A percentile compares a stretch with the other conserved stretches of the same genome.
Evolutionary conservation across 2,888 invertebrate species (phyloP).

Genomic region (Callimorpha dominula): DNA sequence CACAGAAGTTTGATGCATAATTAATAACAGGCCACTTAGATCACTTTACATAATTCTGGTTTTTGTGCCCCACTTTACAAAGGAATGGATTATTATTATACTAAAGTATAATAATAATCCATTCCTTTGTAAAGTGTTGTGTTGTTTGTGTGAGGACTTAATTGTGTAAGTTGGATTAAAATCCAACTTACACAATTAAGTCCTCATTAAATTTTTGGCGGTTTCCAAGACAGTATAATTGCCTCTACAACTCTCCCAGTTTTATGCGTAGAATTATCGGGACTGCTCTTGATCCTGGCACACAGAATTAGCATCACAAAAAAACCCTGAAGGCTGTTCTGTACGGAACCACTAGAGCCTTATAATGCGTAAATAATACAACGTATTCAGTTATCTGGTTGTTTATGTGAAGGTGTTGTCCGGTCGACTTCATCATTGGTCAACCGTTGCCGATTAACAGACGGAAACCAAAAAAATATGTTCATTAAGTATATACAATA

Average conservation of each 20-base stretch:
- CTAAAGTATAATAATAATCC: too few species aligned
- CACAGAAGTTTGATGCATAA: too few species aligned
- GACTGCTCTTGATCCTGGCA: background rate
- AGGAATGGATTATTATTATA: too few species aligned
- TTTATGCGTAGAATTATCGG: too few species aligned
- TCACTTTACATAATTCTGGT: too few species aligned
- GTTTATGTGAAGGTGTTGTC: background rate
- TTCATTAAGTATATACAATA: background rate
- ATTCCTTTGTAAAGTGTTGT: too few species aligned
- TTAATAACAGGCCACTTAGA: too few species aligned
- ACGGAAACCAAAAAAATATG: conserved; percentile 3
- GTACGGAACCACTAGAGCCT: conserved; percentile 3
- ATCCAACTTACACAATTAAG: too few species aligned
- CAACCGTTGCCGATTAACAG: conserved; percentile 9
- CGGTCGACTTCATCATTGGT: conserved; percentile 11
- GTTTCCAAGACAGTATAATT: background rate
- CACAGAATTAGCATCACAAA: background rate
- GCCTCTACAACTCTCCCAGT: too few species aligned
- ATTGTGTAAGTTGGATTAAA: too few species aligned
- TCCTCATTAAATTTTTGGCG: background rate
- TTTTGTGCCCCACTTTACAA: too few species aligned
- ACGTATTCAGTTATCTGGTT: conserved; percentile 9
- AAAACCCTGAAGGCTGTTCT: background rate
- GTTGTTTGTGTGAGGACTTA: too few species aligned
- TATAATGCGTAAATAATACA: background rate